Evolutionary conservation across 2,888 invertebrate species (phyloP).

Genomic region (Rhabditoides inermis): DNA sequence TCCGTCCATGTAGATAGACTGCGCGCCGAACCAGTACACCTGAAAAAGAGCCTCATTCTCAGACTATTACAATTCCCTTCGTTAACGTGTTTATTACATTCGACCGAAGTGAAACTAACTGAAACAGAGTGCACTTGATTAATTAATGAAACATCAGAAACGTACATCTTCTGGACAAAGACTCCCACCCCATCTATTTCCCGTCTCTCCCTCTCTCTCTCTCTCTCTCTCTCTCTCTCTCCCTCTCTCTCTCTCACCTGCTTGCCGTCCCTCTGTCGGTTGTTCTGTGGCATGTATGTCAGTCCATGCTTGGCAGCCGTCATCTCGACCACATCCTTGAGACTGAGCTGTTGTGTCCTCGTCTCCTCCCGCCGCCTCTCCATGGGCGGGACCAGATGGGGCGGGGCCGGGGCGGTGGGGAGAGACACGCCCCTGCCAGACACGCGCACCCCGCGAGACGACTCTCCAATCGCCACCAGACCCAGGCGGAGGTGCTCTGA

Average conservation of each 20-base stretch:
- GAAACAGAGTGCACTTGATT: no score
- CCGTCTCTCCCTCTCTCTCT: no score
- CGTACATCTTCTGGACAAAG: no score
- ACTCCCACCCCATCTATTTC: no score
- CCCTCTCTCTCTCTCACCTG: no score
- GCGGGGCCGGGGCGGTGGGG: slow-evolving; percentile 25
- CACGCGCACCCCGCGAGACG: slow-evolving; percentile 52
- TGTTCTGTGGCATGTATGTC: slow-evolving; percentile 77
- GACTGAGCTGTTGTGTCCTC: slow-evolving; percentile 29
- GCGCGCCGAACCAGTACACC: slow-evolving; percentile 72
- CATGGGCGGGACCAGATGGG: no score
- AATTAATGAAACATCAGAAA: no score
- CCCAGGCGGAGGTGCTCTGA: slow-evolving; percentile 78
- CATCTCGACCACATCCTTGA: slow-evolving; percentile 56
- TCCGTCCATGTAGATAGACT: slow-evolving; percentile 72
- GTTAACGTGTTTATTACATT: no score
- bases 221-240: no score
- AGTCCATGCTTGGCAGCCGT: slow-evolving; percentile 72
- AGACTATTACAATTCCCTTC: background rate
- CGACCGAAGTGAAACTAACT: no score
- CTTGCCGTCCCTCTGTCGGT: slow-evolving; percentile 75
- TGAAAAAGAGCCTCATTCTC: slow-evolving; percentile 58
- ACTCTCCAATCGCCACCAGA: slow-evolving; percentile 81
- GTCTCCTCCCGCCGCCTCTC: background rate
- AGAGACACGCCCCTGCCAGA: slow-evolving; percentile 22